phyloP scores from a whole-genome alignment of 2,797 vertebrate species.

The Megaceryle alcyon region DNA sequence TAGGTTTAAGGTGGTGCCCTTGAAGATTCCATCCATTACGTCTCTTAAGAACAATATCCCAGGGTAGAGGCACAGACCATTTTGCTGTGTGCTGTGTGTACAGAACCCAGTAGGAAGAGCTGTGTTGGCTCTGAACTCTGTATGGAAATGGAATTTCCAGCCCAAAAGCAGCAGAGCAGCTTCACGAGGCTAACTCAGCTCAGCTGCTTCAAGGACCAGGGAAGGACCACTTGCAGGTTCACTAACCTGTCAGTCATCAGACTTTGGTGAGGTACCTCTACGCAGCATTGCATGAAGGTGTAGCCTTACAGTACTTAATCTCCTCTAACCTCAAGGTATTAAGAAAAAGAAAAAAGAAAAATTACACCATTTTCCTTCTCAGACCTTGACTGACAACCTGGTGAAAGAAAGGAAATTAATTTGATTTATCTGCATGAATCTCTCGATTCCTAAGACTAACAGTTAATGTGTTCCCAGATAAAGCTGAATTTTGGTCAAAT shows the following conservation, averaged over 20 bases:
- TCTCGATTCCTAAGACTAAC: background rate
- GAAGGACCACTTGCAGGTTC: background rate
- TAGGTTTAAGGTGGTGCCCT: background rate
- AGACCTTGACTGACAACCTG: background rate
- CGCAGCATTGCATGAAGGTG: background rate
- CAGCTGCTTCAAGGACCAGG: background rate
- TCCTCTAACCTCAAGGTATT: background rate
- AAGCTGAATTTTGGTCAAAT: background rate
- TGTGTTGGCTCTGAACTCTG: background rate
- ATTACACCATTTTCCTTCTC: background rate
- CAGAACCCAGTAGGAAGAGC: background rate
- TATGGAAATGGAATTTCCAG: background rate
- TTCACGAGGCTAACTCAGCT: background rate
- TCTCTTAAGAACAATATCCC: background rate
- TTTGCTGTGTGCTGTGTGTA: fast-evolving
- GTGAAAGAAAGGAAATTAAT: background rate
- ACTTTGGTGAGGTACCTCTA: background rate
- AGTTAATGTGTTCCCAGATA: background rate
- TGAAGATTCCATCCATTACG: background rate
- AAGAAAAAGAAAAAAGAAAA: background rate
- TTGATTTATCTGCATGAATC: background rate
- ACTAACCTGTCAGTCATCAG: background rate
- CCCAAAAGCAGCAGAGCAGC: background rate
- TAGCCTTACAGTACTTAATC: background rate
- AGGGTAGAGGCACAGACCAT: fast-evolving